Conservation (phyloP, 2,797 vertebrate genomes). For the Cirrhinus molitorella region DNA sequence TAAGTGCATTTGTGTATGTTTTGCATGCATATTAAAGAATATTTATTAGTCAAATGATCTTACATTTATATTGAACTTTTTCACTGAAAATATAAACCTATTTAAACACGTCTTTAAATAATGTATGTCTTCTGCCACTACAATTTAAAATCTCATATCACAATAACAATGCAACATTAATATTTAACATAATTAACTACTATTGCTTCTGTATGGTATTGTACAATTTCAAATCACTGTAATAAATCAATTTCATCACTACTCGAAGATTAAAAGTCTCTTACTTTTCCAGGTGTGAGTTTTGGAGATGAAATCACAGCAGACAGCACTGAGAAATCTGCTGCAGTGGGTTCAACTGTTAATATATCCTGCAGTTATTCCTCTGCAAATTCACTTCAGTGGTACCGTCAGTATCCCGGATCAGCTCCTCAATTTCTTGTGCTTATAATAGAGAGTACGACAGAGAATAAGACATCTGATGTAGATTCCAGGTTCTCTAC, state of each 20-base stretch:
- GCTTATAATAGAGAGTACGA: neutral
- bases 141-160: too few relatives aligned
- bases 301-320: constrained; percentile 12
- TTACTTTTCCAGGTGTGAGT: neutral
- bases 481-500: neutral
- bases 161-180: neutral
- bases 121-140: too few relatives aligned
- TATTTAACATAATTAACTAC: neutral
- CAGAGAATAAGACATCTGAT: neutral
- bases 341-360: neutral
- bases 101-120: too few relatives aligned
- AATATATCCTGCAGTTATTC: constrained; percentile 15
- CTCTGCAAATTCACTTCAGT: neutral
- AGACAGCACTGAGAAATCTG: neutral
- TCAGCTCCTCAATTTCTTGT: constrained; percentile 8
- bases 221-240: neutral
- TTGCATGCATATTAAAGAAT: too few relatives aligned
- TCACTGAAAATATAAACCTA: too few relatives aligned
- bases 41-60: neutral
- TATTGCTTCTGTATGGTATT: too few relatives aligned
- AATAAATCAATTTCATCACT: neutral
- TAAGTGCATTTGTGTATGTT: neutral
- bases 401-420: constrained; percentile 1
- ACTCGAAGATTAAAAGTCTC: neutral
- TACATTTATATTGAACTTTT: too few relatives aligned